These are phyloP conservation scores for Leptopilina myrica DNA, from an alignment of 2,888 invertebrate species.

Conservation along the genomic window DNA sequence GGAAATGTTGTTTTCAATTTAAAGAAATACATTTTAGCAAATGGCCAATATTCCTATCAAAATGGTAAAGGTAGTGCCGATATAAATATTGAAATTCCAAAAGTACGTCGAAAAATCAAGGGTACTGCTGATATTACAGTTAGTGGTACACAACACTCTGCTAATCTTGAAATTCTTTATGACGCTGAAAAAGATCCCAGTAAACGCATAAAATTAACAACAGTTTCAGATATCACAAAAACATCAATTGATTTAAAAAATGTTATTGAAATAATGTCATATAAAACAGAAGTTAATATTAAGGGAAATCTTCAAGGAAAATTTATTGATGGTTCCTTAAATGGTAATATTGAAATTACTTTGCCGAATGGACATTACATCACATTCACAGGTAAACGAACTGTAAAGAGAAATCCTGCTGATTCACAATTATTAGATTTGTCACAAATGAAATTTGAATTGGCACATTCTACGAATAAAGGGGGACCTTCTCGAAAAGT, in stretches of 20 bases:
- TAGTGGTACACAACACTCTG: conserved; percentile 80
- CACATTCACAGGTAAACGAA: conserved; percentile 73
- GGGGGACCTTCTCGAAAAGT: conserved; percentile 77
- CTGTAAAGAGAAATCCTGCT: conserved; percentile 59
- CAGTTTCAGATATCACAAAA: conserved; percentile 79
- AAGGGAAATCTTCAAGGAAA: conserved; percentile 77
- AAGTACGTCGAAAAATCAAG: conserved; percentile 75
- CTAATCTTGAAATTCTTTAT: conserved; percentile 82
- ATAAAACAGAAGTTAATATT: conserved; percentile 77
- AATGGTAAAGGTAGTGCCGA: conserved; percentile 83
- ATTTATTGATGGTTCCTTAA: conserved; percentile 74
- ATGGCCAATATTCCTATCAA: conserved; percentile 81
- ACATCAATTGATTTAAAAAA: conserved; percentile 81
- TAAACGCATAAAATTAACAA: conserved; percentile 83
- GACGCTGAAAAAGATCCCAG: conserved; percentile 84
- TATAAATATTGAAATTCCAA: conserved; percentile 79
- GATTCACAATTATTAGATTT: conserved; percentile 44
- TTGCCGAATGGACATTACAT: conserved; percentile 78
- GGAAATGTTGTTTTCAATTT: conserved; percentile 80
- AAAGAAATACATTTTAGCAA: conserved; percentile 81
- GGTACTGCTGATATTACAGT: conserved; percentile 80
- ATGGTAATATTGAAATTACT: conserved; percentile 77
- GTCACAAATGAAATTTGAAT: conserved; percentile 56
- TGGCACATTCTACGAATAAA: conserved; percentile 75
- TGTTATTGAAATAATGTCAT: conserved; percentile 76